These are phyloP conservation scores for Dioctria rufipes DNA, from an alignment of 2,888 invertebrate genomes.

Conservation along the genomic window DNA sequence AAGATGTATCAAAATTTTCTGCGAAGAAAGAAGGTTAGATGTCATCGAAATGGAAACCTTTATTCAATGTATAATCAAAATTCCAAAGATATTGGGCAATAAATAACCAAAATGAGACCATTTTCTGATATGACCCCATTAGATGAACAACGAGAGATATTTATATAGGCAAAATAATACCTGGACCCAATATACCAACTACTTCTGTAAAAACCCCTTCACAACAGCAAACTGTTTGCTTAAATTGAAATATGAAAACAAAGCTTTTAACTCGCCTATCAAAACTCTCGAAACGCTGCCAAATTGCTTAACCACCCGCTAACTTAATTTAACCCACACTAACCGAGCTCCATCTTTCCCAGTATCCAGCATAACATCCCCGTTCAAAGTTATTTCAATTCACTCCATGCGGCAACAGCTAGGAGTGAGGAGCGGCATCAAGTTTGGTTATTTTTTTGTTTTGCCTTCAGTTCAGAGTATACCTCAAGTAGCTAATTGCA, in stretches of 20 bases:
- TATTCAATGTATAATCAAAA: constrained; percentile 75
- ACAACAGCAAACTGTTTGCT: constrained; percentile 26
- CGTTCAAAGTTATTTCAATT: background rate
- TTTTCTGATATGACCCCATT: constrained; percentile 1
- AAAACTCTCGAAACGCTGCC: constrained; percentile 29
- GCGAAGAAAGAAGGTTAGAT: constrained; percentile 75
- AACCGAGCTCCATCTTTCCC: background rate
- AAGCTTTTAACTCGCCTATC: constrained; percentile 38
- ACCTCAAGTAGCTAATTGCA: constrained; percentile 45
- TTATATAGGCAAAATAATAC: background rate
- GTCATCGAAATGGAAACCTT: constrained; percentile 87
- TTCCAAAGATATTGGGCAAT: constrained; percentile 34
- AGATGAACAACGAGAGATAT: constrained; percentile 19
- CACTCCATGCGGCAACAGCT: background rate
- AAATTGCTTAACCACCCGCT: constrained; percentile 43
- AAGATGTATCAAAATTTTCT: too few species aligned
- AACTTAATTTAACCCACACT: constrained; percentile 33
- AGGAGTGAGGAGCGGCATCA: background rate
- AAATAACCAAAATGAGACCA: constrained; percentile 21
- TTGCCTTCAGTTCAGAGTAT: background rate
- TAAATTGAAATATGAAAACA: constrained; percentile 42
- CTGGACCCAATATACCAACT: too few species aligned
- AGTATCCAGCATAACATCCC: background rate
- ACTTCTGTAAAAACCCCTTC: background rate
- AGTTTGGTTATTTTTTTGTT: background rate